Base-by-base conservation (phyloP, 2,888 invertebrate species). In the Hyles lineata region DNA sequence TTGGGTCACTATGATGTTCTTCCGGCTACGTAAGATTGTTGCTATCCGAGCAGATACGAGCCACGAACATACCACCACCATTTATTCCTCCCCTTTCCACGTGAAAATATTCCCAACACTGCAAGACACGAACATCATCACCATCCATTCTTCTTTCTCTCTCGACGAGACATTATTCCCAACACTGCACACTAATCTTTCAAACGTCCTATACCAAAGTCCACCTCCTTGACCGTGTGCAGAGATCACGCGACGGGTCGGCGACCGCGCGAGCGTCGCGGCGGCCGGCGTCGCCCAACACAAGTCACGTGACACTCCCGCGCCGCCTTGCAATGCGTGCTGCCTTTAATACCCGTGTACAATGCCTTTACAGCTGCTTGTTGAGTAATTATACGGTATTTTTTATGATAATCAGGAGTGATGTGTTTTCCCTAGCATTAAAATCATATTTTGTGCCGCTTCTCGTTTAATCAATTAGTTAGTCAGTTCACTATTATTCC, bases 221-320 rank as follows among this genome's bases (percentile, higher is more conserved):
- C 60, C 74, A 72, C 71, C 76, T 72, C 74, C 75, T 75, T 74
- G 76, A 74, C 75, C 76, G 74, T 63, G 52, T 69, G 25, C 32
- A 32, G 29, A 55, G 55, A 59, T 23, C 76, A 76, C 76, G 76
- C 76, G 75, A 76, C 60, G 74, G 76, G 62, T 76, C 75, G 25
- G 58, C 72, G 74, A 71, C 76, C 75, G 69, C 32, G 29, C 70
- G 55, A 9, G 50, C 50, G 25, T 8, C 11, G 9, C 43, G 62
- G 35, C 58, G 23, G 58, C 23, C 32, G 29, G 9, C 43, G 62
- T 43, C 58, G 23, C 67, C 23, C 32, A 21, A 59, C 60, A 21
- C 29, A 52, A 29, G 55, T 63, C 72, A 72, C 72, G 63, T 71
- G 25, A 72, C 62, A 61, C 55, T 32, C 62, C 52, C 43, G 23